Evolutionary conservation across 2,888 invertebrate genomes (phyloP).

Genomic region (Phania funesta): DNA sequence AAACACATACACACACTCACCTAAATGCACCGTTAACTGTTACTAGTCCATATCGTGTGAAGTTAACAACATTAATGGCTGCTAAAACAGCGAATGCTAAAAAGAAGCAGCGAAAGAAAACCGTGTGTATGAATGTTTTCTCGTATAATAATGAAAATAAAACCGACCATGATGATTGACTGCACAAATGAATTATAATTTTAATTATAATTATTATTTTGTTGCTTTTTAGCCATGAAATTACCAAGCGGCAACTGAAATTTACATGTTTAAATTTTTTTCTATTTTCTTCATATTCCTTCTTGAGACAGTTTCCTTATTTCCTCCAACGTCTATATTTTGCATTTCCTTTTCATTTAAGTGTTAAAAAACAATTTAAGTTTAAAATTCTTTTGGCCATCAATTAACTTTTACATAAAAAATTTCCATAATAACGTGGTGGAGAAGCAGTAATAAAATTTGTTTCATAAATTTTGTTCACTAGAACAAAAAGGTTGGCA

Average conservation of each 20-base stretch:
- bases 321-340: conserved; percentile 7
- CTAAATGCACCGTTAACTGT: conserved; percentile 28
- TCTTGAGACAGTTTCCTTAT: conserved; percentile 21
- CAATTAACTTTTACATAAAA: conserved; percentile 1
- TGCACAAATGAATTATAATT: conserved; percentile 21
- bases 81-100: conserved; percentile 13
- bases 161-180: not conserved
- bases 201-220: conserved; percentile 8
- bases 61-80: conserved; percentile 2
- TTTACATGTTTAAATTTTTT: conserved; percentile 22
- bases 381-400: not conserved
- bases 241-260: conserved; percentile 27
- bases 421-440: not conserved
- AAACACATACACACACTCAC: not conserved
- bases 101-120: not conserved
- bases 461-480: not conserved
- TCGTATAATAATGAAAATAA: conserved; percentile 9
- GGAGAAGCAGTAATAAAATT: not conserved
- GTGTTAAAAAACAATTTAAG: not conserved
- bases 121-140: not conserved
- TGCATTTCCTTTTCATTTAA: conserved; percentile 14
- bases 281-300: not conserved
- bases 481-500: not conserved
- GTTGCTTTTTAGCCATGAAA: conserved; percentile 48
- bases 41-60: not conserved